phyloP scores from a whole-genome alignment of 2,888 invertebrate species.

The Allacma fusca region DNA sequence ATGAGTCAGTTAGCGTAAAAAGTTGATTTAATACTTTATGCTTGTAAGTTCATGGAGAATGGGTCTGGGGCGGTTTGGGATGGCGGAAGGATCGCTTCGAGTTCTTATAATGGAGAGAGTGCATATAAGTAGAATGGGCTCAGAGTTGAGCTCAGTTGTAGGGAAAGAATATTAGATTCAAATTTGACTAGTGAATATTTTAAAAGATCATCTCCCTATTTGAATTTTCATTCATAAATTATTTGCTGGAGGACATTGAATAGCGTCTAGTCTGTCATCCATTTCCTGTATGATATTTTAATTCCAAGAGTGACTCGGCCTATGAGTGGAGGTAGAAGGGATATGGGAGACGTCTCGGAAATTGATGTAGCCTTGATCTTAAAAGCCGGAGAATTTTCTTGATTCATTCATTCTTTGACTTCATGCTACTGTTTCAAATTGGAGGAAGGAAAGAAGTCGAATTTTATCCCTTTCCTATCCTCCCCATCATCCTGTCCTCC shows the following conservation, averaged over 20 bases:
- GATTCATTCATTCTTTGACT: neutral
- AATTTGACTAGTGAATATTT: conserved; percentile 24
- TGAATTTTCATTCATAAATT: conserved; percentile 29
- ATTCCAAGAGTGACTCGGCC: no score
- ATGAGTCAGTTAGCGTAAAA: no score
- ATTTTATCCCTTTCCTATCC: neutral
- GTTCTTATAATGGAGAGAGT: no score
- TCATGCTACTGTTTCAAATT: neutral
- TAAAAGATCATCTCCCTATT: conserved; percentile 17
- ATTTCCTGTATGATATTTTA: no score
- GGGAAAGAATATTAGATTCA: neutral
- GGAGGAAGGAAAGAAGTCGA: neutral
- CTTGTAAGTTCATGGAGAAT: no score
- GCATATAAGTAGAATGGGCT: no score
- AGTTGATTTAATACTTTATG: no score
- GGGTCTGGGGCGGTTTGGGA: no score
- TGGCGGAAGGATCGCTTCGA: no score
- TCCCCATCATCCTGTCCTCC: neutral
- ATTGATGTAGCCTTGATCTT: no score
- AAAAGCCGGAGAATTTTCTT: neutral
- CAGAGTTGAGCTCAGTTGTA: neutral
- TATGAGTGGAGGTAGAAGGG: no score
- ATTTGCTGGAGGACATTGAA: neutral
- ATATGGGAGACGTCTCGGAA: no score
- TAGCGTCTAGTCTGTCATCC: neutral